These are phyloP conservation scores for Neosilurus mollespiculum DNA, from an alignment of 2,797 vertebrate species.

Conservation along the genomic window DNA sequence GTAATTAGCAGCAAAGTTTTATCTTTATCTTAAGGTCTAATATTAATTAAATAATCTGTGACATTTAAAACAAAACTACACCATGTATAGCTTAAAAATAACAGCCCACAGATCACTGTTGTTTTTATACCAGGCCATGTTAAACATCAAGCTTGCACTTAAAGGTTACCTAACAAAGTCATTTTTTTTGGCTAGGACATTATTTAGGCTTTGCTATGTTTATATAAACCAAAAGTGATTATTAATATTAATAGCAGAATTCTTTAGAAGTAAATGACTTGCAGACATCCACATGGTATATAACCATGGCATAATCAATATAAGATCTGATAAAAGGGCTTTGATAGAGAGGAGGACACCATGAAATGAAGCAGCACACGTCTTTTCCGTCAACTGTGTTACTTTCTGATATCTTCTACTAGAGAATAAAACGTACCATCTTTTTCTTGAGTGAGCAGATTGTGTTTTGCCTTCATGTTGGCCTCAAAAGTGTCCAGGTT, in stretches of 20 bases:
- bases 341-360: not conserved
- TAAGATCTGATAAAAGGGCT: not conserved
- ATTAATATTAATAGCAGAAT: not conserved
- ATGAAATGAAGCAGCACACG: not conserved
- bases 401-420: not conserved
- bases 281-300: not conserved
- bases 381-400: too few relatives aligned
- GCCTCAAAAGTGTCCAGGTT: conserved; percentile 96
- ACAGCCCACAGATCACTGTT: not conserved
- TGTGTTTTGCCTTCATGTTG: conserved; percentile 94
- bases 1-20: too few relatives aligned
- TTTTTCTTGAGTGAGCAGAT: conserved; percentile 93
- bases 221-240: not conserved
- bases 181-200: too few relatives aligned
- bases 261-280: not conserved
- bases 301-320: not conserved
- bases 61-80: too few relatives aligned
- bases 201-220: not conserved
- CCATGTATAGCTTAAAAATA: too few relatives aligned
- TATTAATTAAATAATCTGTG: too few relatives aligned
- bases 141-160: not conserved
- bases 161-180: too few relatives aligned
- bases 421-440: conserved; percentile 76
- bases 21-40: too few relatives aligned
- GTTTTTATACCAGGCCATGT: not conserved